Evolutionary conservation across 2,888 invertebrate species (phyloP).

Genomic region (Drosophila testacea): DNA sequence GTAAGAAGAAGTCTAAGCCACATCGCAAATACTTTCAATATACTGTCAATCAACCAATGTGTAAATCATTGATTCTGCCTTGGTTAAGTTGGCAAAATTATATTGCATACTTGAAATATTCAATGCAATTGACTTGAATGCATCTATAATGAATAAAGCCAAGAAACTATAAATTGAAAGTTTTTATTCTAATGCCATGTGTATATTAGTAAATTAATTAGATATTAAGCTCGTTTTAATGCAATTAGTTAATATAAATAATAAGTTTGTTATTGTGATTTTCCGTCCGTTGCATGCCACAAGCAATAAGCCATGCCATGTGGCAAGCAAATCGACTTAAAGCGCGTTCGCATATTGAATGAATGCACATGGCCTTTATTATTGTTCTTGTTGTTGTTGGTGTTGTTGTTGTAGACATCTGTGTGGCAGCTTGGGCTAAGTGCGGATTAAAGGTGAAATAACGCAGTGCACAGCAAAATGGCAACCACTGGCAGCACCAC

Average conservation of each 20-base stretch:
- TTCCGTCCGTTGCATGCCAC: constrained; percentile 18
- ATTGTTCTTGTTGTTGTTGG: constrained; percentile 18
- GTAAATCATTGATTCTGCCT: constrained; percentile 10
- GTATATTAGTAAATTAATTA: constrained; percentile 31
- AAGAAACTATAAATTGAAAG: not conserved
- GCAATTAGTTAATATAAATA: constrained; percentile 29
- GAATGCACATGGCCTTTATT: constrained; percentile 43
- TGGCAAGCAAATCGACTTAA: constrained; percentile 61
- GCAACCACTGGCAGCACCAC: not conserved
- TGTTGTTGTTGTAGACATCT: constrained; percentile 32
- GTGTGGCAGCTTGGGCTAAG: constrained; percentile 56
- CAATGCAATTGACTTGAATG: constrained; percentile 18
- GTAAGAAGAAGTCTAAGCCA: not conserved
- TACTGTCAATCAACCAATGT: constrained; percentile 24
- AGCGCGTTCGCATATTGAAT: constrained; percentile 62
- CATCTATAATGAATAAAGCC: constrained; percentile 24
- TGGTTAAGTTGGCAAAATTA: not conserved
- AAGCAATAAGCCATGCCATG: constrained; percentile 38
- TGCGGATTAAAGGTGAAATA: constrained; percentile 80
- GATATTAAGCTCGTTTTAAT: constrained; percentile 16
- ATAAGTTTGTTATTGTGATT: constrained; percentile 32
- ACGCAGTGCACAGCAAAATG: constrained; percentile 46
- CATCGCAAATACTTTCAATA: not conserved
- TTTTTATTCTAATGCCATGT: not conserved
- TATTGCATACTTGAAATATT: constrained; percentile 28